These are phyloP conservation scores for Drosophila gunungcola DNA, from an alignment of 1,140 invertebrate species.

Conservation along the genomic window DNA sequence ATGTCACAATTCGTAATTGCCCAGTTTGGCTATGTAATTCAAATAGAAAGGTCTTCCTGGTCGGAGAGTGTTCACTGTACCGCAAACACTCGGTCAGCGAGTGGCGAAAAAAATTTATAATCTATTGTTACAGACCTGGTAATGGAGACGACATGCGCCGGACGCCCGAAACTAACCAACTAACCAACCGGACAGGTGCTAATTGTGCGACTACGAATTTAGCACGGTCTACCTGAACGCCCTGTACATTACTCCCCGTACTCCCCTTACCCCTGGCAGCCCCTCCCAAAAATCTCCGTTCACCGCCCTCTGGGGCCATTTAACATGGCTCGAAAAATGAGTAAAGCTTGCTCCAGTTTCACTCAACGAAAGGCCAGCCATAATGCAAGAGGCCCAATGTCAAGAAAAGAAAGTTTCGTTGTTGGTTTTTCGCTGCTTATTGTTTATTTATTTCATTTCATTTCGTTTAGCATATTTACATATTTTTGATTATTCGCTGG, in stretches of 20 bases:
- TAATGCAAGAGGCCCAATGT: conserved; percentile 58
- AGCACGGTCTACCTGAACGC: conserved; percentile 19
- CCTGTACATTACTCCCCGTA: background rate
- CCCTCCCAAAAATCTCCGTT: conserved; percentile 7
- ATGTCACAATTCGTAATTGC: conserved; percentile 13
- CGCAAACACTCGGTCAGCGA: conserved; percentile 16
- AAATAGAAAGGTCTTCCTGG: background rate
- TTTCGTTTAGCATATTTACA: conserved; percentile 41
- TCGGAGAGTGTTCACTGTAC: conserved; percentile 18
- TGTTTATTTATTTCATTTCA: conserved; percentile 44
- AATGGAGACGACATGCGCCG: conserved; percentile 60
- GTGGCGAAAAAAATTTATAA: conserved; percentile 4
- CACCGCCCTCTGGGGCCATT: conserved; percentile 22
- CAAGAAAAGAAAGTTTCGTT: conserved; percentile 74
- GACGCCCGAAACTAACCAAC: conserved; percentile 13
- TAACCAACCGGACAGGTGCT: conserved; percentile 56
- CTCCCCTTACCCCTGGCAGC: background rate
- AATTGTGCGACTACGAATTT: conserved; percentile 63
- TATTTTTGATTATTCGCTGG: conserved; percentile 38
- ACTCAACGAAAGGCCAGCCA: conserved; percentile 9
- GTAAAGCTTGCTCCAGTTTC: conserved; percentile 52
- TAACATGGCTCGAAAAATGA: conserved; percentile 1
- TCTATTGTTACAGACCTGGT: conserved; percentile 43
- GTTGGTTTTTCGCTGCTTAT: conserved; percentile 43
- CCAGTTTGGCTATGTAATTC: conserved; percentile 2